Evolutionary conservation across 1,140 invertebrate genomes (phyloP), one percentile per base, ranked within the genome.

Genomic region (Nomia melanderi): DNA sequence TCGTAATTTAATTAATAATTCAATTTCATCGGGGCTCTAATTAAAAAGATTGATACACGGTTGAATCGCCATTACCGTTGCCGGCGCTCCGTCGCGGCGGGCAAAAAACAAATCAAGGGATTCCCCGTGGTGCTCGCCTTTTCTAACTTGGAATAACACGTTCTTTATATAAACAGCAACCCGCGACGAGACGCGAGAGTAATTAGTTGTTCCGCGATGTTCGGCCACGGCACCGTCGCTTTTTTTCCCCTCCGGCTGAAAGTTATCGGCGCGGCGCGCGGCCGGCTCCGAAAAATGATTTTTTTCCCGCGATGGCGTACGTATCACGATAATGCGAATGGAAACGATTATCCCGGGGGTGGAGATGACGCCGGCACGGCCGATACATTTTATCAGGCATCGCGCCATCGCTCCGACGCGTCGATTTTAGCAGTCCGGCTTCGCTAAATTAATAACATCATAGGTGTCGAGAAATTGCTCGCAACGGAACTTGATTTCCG

Each of bases 1-100:
- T 81, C 59, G 59, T 71, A 47, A 82, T 81, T 77, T 71, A 77
- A 81, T 82, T 77, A 77, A 66, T 70, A 77, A 71, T 77, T 77
- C 75, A 76, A 81, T 81, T 71, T 70, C 50, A 77, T 72, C 50
- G 27, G 50, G 39, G 7, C 44, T 33, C 47, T 53, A 77, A 82
- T 66, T 77, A 69, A 66, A 70, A 70, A 76, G 72, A 77, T 74
- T 66, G 54, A 66, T 64, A 69, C 54, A 59, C 41, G 50, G 64
- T 81, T 53, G 67, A 81, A 80, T 77, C 77, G 54, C 47, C 36
- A 56, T 64, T 66, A 39, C 57, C n/a, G 39, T 44, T 8, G 25
- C 20, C 23, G 27, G n/a, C n/a, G 56, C 23, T 41, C 23, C 39
- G 41, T 31, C 63, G 39, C 27, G 47, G 56, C n/a, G n/a, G n/a